Evolutionary conservation across 2,888 invertebrate genomes (phyloP), one percentile per base, ranked within the genome.

Genomic region (Geophilus truncorum): DNA sequence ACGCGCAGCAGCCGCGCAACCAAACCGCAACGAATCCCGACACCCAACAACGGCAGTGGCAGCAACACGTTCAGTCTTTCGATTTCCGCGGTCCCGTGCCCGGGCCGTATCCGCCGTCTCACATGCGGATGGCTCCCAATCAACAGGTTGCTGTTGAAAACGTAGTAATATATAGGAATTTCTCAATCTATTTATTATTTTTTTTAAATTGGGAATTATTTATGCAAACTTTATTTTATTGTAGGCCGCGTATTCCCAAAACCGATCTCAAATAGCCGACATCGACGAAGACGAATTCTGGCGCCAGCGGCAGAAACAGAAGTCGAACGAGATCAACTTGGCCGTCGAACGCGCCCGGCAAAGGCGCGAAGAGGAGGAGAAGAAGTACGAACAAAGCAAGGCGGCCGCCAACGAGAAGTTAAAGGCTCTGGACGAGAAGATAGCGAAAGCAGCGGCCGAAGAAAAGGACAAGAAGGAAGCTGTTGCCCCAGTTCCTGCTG

Each of bases 311-410:
- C 90, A 93, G 79, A 89, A 91, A 81, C 91, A 92, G 82, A 91
- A 92, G 84, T 89, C 89, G 85, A 91, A 92, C 84, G 92, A 92
- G 85, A 91, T 95, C 78, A 92, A 92, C 10, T 91, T 92, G 81
- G 93, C 93, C 0, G 93, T 94, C 18, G 94, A 94, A 84, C 90
- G 95, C 32, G 95, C 95, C 0, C 92, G 93, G 80, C 93, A 93
- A 85, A 91, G 94, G 32, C 93, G 95, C 84, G 95, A 95, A 85
- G 95, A 96, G 85, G 96, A 95, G 85, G 95, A 96, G 85, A 92
- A 94, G 81, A 83, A 84, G 15, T 84, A 82, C 51, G 90, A 90
- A 84, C 91, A 92, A 85, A 89, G 90, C 15, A 91, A 91, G 84
- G 86, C 85, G 30, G 86, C 90, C 88, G 86, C 91, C 25, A 90